Percentiles rank a stretch among this genome's conserved stretches.
phyloP scores from a whole-genome alignment of 2,888 invertebrate genomes.

The Lottia gigantea region DNA sequence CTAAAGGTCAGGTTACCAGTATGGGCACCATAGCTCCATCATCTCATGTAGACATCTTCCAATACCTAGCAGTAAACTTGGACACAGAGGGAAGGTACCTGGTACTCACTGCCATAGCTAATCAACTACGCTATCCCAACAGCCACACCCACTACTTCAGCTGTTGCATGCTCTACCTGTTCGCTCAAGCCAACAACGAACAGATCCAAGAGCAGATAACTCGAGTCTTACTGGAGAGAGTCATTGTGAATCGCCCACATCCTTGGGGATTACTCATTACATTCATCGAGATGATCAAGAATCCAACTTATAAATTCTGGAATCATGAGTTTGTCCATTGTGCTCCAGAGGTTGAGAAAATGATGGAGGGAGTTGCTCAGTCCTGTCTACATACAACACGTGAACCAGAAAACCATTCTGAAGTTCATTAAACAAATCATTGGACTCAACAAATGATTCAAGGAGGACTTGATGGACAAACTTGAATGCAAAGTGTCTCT shows the following conservation, averaged over 20 bases:
- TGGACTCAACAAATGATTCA: too few relatives aligned
- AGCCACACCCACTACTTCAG: conserved; percentile 99
- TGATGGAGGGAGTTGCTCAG: conserved; percentile 95
- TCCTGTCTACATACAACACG: conserved; percentile 82
- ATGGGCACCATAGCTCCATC: conserved; percentile 96
- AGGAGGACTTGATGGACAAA: conserved; percentile 13
- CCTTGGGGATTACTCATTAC: conserved; percentile 99
- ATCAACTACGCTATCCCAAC: conserved; percentile 98
- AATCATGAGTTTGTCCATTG: conserved; percentile 99
- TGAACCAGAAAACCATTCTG: conserved; percentile 37
- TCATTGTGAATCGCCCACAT: conserved; percentile 98
- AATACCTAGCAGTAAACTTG: conserved; percentile 96
- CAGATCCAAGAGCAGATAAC: conserved; percentile 99
- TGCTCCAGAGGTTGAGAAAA: conserved; percentile 99
- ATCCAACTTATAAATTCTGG: conserved; percentile 99
- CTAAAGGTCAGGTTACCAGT: conserved; percentile 90
- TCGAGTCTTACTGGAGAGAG: conserved; percentile 91
- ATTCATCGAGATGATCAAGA: conserved; percentile 98
- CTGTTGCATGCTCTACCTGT: conserved; percentile 94
- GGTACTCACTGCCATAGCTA: conserved; percentile 98
- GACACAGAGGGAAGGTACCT: conserved; percentile 96
- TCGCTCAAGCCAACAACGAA: conserved; percentile 96
- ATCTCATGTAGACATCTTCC: conserved; percentile 99
- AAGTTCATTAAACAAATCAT: conserved; percentile 32
- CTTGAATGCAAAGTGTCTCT: not conserved